These are phyloP conservation scores for Seira sanloemensis DNA, from an alignment of 2,888 invertebrate genomes.

Conservation along the genomic window DNA sequence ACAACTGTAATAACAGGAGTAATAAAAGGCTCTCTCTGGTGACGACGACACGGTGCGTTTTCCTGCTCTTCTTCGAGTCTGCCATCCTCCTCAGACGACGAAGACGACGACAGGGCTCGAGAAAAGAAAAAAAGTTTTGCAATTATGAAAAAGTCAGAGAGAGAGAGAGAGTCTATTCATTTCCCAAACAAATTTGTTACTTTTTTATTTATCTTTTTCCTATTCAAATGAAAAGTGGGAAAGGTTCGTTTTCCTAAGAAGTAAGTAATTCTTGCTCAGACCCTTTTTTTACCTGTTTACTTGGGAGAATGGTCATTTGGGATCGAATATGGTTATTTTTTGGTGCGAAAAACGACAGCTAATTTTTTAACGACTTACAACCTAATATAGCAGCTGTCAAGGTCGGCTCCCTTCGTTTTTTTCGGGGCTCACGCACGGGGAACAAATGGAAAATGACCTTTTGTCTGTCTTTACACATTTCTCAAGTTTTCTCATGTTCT, in stretches of 20 bases:
- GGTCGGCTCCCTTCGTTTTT: neutral
- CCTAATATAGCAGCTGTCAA: neutral
- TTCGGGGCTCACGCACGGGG: too few species aligned
- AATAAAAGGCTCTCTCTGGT: constrained; percentile 30
- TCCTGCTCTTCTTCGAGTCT: neutral
- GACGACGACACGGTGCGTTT: neutral
- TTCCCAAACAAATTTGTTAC: constrained; percentile 8
- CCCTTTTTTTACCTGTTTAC: too few species aligned
- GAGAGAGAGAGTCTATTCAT: neutral
- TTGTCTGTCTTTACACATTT: too few species aligned
- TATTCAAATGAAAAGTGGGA: neutral
- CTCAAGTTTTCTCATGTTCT: too few species aligned
- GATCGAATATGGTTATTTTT: neutral
- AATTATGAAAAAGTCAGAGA: constrained; percentile 10
- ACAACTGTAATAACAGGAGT: constrained; percentile 57
- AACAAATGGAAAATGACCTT: too few species aligned
- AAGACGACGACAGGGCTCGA: neutral
- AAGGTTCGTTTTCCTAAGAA: neutral
- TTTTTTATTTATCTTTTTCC: neutral
- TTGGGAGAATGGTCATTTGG: too few species aligned
- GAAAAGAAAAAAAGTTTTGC: too few species aligned
- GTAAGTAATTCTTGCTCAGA: too few species aligned
- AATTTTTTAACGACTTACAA: constrained; percentile 9
- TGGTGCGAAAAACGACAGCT: constrained; percentile 33
- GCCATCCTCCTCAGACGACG: constrained; percentile 7